Base-by-base conservation (phyloP, 1,140 invertebrate species). In the Drosophila ohnishii region DNA sequence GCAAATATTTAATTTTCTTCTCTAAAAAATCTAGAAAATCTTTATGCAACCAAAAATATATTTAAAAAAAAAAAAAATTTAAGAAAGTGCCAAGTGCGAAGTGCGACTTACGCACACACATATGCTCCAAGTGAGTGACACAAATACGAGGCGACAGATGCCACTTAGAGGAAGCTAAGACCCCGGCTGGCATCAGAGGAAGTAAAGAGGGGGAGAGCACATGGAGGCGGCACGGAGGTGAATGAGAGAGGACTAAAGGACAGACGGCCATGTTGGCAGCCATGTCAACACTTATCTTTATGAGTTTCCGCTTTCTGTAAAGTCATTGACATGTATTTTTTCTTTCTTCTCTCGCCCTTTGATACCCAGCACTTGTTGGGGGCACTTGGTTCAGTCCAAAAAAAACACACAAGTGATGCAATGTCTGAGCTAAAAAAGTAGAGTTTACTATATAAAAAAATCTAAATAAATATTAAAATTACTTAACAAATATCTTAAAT, bases 251-350 rank as follows among this genome's bases (percentile, higher is more conserved):
- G 62, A 77, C 74, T 61, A 22, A 61, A 11, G 32, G 50, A 61
- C 58, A 51, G 65, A 78, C 75, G 70, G 63, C 59, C 78, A 85
- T 87, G 83, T 82, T 88, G 70, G 76, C 85, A 82, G 75, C 74
- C 82, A 86, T 90, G 87, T 90, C 86, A 90, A 90, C 86, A 90
- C 87, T 90, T 90, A 90, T 90, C 87, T 90, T 90, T 90, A 90
- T 90, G 87, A 90, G 87, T 90, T 90, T 90, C 87, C 87, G 87
- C 87, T 90, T 90, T 90, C 80, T 90, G 82, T 90, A 90, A 90
- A 90, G 87, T 90, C 87, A 90, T 90, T 90, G 87, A 90, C 87
- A 90, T 87, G 79, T 85, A 80, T 90, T 87, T 74, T 81, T 76
- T 40, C 63, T 51, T 57, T 56, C 53, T 58, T 61, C 40, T 69